Conservation (phyloP, 1,140 invertebrate genomes). For the Delia radicum region DNA sequence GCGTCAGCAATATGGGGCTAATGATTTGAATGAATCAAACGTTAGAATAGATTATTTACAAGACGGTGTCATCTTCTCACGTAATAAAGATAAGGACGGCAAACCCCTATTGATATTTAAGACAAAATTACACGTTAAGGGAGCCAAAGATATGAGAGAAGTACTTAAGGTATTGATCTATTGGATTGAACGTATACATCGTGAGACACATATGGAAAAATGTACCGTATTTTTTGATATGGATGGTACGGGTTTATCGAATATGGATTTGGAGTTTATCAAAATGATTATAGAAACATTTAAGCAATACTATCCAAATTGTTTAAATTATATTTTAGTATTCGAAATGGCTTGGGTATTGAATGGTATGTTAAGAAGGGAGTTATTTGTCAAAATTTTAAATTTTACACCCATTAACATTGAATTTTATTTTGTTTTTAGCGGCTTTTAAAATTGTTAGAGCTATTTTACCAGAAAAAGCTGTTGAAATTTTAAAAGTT, state of each 20-base stretch:
- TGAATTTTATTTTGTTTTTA: slow-evolving; percentile 54
- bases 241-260: slow-evolving; percentile 77
- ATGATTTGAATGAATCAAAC: slow-evolving; percentile 71
- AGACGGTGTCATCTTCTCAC: slow-evolving; percentile 74
- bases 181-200: slow-evolving; percentile 83
- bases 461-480: slow-evolving; percentile 82
- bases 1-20: slow-evolving; percentile 77
- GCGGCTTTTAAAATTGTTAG: slow-evolving; percentile 94
- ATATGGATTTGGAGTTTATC: slow-evolving; percentile 86
- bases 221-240: slow-evolving; percentile 90
- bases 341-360: slow-evolving; percentile 95
- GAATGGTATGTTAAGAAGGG: slow-evolving; percentile 65
- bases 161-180: slow-evolving; percentile 82
- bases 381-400: neutral
- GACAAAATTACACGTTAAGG: slow-evolving; percentile 76
- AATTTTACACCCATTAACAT: neutral
- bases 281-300: slow-evolving; percentile 85
- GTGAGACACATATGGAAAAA: slow-evolving; percentile 72
- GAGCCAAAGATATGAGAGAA: slow-evolving; percentile 69
- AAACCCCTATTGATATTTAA: slow-evolving; percentile 74
- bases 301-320: slow-evolving; percentile 87
- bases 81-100: slow-evolving; percentile 79
- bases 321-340: slow-evolving; percentile 88
- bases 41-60: slow-evolving; percentile 72
- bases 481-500: slow-evolving; percentile 88